Percentiles rank a stretch among this genome's conserved stretches.
phyloP scores from a whole-genome alignment of 2,888 invertebrate genomes.

The Philereme transversata region DNA sequence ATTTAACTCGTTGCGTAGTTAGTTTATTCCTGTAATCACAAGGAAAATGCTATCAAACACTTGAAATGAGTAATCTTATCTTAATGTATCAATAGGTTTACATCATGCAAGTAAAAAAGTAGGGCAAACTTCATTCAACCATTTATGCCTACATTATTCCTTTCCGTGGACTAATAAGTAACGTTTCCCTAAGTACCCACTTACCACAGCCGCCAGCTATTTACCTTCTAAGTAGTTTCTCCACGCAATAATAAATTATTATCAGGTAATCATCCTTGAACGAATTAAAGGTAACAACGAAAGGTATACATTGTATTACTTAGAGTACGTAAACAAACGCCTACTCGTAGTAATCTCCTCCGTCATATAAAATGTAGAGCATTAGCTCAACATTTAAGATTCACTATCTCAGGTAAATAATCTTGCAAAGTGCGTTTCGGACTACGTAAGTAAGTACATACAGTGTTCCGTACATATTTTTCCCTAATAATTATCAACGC shows the following conservation, averaged over 20 bases:
- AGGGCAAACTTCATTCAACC: constrained; percentile 15
- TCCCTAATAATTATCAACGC: too few species aligned
- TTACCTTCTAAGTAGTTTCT: constrained; percentile 22
- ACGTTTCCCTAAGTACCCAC: background rate
- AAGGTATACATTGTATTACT: background rate
- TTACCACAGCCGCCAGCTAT: constrained; percentile 6
- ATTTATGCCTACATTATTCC: background rate
- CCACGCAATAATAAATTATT: constrained; percentile 34
- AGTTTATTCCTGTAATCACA: constrained; percentile 4
- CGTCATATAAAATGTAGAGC: background rate
- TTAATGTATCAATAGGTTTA: constrained; percentile 21
- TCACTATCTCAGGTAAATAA: too few species aligned
- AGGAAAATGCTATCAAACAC: constrained; percentile 17
- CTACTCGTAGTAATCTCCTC: background rate
- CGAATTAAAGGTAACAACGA: constrained; percentile 29
- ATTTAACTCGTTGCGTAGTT: background rate
- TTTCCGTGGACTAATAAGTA: background rate
- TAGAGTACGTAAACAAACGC: constrained; percentile 10
- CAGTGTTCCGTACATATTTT: too few species aligned
- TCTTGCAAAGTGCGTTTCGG: too few species aligned
- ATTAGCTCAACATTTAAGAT: too few species aligned
- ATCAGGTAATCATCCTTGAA: constrained; percentile 44
- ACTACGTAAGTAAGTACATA: too few species aligned
- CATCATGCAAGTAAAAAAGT: constrained; percentile 20
- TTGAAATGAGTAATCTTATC: constrained; percentile 30